These are phyloP conservation scores for Chaetodon trifasciatus DNA, from an alignment of 2,797 vertebrate species.

Conservation along the genomic window DNA sequence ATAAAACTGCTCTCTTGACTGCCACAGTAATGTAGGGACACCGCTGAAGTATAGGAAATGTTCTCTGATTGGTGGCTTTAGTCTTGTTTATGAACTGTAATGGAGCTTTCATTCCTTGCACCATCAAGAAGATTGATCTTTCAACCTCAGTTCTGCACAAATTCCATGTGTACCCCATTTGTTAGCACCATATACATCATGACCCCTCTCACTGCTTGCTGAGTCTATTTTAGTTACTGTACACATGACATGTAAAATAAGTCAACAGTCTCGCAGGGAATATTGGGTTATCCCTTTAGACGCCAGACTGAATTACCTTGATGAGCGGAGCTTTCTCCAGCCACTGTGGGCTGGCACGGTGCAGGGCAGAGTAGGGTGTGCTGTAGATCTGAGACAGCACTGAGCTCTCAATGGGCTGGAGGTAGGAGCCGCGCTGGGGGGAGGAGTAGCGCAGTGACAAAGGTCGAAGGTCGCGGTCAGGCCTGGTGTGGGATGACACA, in stretches of 20 bases:
- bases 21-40: neutral
- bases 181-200: slow-evolving; percentile 46
- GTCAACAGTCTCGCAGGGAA: slow-evolving; percentile 58
- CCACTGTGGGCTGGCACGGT: slow-evolving; percentile 61
- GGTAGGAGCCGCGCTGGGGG: slow-evolving; percentile 74
- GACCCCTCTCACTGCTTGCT: slow-evolving; percentile 18
- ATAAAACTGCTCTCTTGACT: neutral
- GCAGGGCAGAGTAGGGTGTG: slow-evolving; percentile 81
- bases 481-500: slow-evolving; percentile 85
- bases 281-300: slow-evolving; percentile 66
- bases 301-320: slow-evolving; percentile 81
- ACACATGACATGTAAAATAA: slow-evolving; percentile 68
- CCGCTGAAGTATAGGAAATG: neutral
- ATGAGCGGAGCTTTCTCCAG: slow-evolving; percentile 85
- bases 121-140: slow-evolving; percentile 52
- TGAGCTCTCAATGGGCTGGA: slow-evolving; percentile 67
- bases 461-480: slow-evolving; percentile 74
- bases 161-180: slow-evolving; percentile 32
- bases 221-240: slow-evolving; percentile 66
- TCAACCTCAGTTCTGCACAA: slow-evolving; percentile 46
- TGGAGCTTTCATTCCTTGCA: slow-evolving; percentile 27
- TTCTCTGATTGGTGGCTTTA: slow-evolving; percentile 9
- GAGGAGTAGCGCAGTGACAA: slow-evolving; percentile 82
- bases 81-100: slow-evolving; percentile 42
- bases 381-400: slow-evolving; percentile 85